These are phyloP conservation scores for Phania funesta DNA, from an alignment of 2,888 invertebrate genomes.

Conservation along the genomic window DNA sequence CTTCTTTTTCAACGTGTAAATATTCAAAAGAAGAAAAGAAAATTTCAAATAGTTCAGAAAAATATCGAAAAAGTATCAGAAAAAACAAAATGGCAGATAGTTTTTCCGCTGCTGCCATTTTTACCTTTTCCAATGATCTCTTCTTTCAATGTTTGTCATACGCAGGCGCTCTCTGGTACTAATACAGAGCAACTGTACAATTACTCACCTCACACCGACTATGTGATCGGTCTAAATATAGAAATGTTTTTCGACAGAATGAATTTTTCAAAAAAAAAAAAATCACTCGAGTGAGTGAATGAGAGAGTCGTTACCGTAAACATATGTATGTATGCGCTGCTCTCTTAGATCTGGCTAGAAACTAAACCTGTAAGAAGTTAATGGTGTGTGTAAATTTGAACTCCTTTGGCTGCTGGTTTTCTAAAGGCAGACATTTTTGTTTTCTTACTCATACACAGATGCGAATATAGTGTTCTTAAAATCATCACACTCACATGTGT, in stretches of 20 bases:
- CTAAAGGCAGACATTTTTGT: slow-evolving; percentile 33
- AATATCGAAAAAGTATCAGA: background rate
- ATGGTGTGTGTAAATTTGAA: slow-evolving; percentile 27
- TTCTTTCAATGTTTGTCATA: background rate
- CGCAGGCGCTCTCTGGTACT: slow-evolving; percentile 54
- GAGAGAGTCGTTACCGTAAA: background rate
- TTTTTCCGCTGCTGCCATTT: slow-evolving; percentile 35
- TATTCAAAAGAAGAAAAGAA: background rate
- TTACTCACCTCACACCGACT: slow-evolving; percentile 41
- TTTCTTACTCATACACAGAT: background rate
- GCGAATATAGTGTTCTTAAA: background rate
- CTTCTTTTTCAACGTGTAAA: background rate
- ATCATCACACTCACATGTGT: background rate
- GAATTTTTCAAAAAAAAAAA: background rate
- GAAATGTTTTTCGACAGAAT: slow-evolving; percentile 26
- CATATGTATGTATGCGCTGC: background rate
- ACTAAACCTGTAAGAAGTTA: slow-evolving; percentile 24
- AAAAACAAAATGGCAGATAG: slow-evolving; percentile 64
- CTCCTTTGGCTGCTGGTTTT: slow-evolving; percentile 40
- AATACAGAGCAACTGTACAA: slow-evolving; percentile 10
- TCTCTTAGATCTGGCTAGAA: slow-evolving; percentile 2
- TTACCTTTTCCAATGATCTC: slow-evolving; percentile 22
- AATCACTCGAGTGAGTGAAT: slow-evolving; percentile 47
- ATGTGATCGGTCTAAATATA: slow-evolving; percentile 60
- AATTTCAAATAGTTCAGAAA: background rate